Base-by-base conservation (phyloP, 2,797 vertebrate species). In the Pygocentrus nattereri region DNA sequence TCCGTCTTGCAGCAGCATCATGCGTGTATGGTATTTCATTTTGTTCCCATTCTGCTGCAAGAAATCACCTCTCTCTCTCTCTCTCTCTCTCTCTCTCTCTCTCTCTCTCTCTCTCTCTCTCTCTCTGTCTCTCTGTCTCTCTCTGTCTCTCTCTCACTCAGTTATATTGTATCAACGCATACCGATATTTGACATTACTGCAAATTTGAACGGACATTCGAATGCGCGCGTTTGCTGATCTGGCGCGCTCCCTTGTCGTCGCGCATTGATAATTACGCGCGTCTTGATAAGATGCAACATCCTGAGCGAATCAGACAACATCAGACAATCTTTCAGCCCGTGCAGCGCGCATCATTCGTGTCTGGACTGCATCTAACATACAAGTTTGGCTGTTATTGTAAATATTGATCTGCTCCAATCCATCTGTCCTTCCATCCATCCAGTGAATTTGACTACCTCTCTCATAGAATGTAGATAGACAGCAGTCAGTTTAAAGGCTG, bases 1-100 rank as follows among this genome's bases (percentile, higher is more conserved):
- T 80, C 80, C 76, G 84, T 85, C 79, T 82, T 78, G 76, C 81
- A 85, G 80, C 74, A 85, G 80, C 69, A 77, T 76, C 64, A 41
- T 15, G 68, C 64, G 76, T 72, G 85, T 76, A 79, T 67, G 71
- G 78, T 82, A 72, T 77, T 88, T 79, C 72, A 75, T 71, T 87
- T 83, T 61, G 67, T 84, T 79, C 73, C 73, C 75, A 54, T 78
- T 56, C 49, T 54, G 82, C 78, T 56, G 50, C 44, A 69, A 58
- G 74, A 69, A 62, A 73, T 78, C 61, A 68, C 75, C 47, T 61
- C 54, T 58, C 41, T 81, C 62, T 74, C 30, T 68, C 71, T 44
- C 72, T n/a, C n/a, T n/a, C n/a, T n/a, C n/a, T 67, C 71, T 49
- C 23, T 78, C 50, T 68, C 34, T 74, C 58, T 73, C 62, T 58